Conservation (phyloP, 2,797 vertebrate species). For the Okamejei kenojei region DNA sequence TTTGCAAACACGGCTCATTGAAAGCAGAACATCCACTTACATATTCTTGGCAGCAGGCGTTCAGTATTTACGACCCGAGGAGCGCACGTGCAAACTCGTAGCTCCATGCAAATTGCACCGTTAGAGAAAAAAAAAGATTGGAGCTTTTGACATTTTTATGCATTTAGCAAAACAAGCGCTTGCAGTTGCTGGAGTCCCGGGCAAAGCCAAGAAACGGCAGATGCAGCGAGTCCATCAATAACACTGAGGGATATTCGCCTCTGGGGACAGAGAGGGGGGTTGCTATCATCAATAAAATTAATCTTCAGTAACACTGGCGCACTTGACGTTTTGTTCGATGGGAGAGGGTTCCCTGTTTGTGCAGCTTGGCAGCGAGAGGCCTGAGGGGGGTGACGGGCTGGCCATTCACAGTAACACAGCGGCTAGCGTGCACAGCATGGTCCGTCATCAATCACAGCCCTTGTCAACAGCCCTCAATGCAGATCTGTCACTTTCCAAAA, state of each 20-base stretch:
- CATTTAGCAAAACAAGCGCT: constrained; percentile 25
- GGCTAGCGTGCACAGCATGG: neutral
- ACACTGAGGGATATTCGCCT: neutral
- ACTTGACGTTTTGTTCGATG: constrained; percentile 7
- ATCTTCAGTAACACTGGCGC: constrained; percentile 11
- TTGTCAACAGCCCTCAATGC: neutral
- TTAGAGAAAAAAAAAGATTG: neutral
- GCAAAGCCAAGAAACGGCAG: neutral
- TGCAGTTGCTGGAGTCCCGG: constrained; percentile 3
- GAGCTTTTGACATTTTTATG: constrained; percentile 28
- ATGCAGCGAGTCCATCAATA: constrained; percentile 22
- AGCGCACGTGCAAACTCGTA: neutral
- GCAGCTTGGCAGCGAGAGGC: neutral
- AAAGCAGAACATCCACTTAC: neutral
- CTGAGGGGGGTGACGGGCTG: neutral
- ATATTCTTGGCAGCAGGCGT: neutral
- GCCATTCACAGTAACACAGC: neutral
- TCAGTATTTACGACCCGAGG: neutral
- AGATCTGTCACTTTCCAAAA: neutral
- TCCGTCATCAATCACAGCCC: constrained; percentile 17
- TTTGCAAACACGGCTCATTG: constrained; percentile 4
- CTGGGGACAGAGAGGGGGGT: neutral
- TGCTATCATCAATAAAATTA: constrained; percentile 24
- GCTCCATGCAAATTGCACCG: neutral
- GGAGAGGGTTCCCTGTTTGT: neutral